These are phyloP conservation scores for Zaprionus nigranus DNA, from an alignment of 1,140 invertebrate genomes.

Conservation along the genomic window DNA sequence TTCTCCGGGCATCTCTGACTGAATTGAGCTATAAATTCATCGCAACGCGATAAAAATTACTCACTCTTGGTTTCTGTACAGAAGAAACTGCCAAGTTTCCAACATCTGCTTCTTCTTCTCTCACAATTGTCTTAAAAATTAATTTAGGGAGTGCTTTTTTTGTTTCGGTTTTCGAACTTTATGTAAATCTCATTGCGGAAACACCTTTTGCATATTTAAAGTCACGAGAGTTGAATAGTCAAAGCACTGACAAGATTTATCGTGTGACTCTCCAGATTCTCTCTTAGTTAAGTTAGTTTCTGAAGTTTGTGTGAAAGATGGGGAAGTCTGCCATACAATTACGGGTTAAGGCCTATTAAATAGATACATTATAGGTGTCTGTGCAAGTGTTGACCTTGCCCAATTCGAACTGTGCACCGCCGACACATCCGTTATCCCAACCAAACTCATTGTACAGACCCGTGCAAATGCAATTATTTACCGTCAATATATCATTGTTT, in stretches of 20 bases:
- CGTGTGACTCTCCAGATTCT: slow-evolving; percentile 57
- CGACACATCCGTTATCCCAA: slow-evolving; percentile 34
- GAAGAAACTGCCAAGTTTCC: slow-evolving; percentile 1
- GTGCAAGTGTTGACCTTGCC: slow-evolving; percentile 25
- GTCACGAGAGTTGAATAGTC: slow-evolving; percentile 27
- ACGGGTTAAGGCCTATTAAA: slow-evolving; percentile 33
- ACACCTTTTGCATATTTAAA: slow-evolving; percentile 64
- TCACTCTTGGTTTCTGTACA: slow-evolving; percentile 29
- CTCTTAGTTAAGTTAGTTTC: background rate
- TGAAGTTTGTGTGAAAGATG: slow-evolving; percentile 44
- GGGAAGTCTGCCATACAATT: background rate
- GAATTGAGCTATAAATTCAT: slow-evolving; percentile 35
- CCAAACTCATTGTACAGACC: slow-evolving; percentile 22
- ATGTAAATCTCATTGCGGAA: slow-evolving; percentile 76
- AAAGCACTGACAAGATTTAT: slow-evolving; percentile 43
- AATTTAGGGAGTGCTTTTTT: slow-evolving; percentile 25
- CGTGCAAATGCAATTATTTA: slow-evolving; percentile 50
- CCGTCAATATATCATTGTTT: slow-evolving; percentile 29
- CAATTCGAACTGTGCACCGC: slow-evolving; percentile 27
- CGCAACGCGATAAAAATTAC: slow-evolving; percentile 17
- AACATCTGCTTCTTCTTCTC: slow-evolving; percentile 2
- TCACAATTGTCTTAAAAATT: slow-evolving; percentile 29
- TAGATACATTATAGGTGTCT: background rate
- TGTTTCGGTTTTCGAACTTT: slow-evolving; percentile 54
- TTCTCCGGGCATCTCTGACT: slow-evolving; percentile 27